Evolutionary conservation across 1,140 invertebrate genomes (phyloP).

Genomic region (Coenobita brevimanus): DNA sequence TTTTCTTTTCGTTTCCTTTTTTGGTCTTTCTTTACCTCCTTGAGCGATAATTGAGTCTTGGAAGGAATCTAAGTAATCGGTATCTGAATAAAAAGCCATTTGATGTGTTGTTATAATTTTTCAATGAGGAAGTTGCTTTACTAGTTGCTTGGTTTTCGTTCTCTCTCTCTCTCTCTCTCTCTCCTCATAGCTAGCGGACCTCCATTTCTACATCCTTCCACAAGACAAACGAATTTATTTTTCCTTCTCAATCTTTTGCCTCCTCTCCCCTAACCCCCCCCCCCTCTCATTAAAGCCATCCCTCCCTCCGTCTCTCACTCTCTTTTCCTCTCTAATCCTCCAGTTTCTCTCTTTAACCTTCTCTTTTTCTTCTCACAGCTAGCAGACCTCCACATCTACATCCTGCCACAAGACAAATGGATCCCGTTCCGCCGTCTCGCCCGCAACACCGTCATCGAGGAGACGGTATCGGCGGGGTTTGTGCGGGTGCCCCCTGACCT

Average conservation of each 20-base stretch:
- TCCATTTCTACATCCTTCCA: not conserved
- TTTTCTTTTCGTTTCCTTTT: too few relatives aligned
- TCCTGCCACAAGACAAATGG: constrained; percentile 64
- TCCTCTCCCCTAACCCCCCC: not conserved
- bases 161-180: not conserved
- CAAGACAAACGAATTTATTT: too few relatives aligned
- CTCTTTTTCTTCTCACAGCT: constrained; percentile 31
- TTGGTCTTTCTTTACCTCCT: too few relatives aligned
- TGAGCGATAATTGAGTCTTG: too few relatives aligned
- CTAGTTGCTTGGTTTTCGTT: too few relatives aligned
- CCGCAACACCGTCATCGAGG: constrained; percentile 60
- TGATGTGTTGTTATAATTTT: too few relatives aligned
- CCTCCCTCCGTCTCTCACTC: not conserved
- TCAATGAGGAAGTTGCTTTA: too few relatives aligned
- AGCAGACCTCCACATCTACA: constrained; percentile 64
- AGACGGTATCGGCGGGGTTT: constrained; percentile 67
- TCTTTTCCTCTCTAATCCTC: not conserved
- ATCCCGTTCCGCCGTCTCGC: constrained; percentile 66
- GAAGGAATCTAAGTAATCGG: too few relatives aligned
- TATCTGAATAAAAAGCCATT: too few relatives aligned
- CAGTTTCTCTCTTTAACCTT: not conserved
- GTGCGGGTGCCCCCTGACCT: constrained; percentile 47
- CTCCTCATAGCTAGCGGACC: not conserved
- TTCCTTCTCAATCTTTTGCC: not conserved
- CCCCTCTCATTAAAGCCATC: not conserved